phyloP scores from a whole-genome alignment of 2,113 vertebrate species.

The Recurvirostra avosetta region DNA sequence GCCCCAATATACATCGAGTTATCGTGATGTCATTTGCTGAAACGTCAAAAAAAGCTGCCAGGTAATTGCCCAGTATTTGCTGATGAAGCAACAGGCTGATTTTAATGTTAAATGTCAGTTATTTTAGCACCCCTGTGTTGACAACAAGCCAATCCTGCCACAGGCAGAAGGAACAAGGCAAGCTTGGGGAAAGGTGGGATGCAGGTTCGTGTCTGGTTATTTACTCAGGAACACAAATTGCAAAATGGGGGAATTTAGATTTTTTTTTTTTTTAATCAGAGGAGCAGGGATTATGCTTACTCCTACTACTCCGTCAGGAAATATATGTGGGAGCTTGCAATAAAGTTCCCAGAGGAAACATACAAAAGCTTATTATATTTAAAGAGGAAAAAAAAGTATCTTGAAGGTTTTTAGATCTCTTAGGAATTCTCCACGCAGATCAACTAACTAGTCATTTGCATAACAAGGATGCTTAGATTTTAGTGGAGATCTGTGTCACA shows the following conservation, averaged over 20 bases:
- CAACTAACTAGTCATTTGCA: background rate
- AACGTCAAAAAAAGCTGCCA: background rate
- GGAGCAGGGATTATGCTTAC: background rate
- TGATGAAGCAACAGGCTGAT: background rate
- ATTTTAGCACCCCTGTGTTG: background rate
- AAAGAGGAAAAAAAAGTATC: background rate
- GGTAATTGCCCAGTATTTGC: background rate
- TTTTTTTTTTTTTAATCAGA: background rate
- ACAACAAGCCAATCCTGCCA: background rate
- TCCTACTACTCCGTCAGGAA: background rate
- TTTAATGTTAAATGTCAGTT: background rate
- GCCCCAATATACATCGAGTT: fast-evolving
- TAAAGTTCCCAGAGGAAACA: background rate
- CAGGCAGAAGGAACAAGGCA: background rate
- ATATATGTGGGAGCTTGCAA: background rate
- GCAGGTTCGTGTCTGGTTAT: background rate
- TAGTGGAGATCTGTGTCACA: background rate
- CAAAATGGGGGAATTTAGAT: fast-evolving
- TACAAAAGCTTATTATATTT: background rate
- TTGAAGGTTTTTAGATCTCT: background rate
- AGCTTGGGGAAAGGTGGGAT: background rate
- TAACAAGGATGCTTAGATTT: background rate
- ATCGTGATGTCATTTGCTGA: background rate
- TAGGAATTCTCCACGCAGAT: background rate
- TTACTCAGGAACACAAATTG: background rate